Base-by-base conservation (phyloP, 2,797 vertebrate species). In the Sternotherus odoratus region DNA sequence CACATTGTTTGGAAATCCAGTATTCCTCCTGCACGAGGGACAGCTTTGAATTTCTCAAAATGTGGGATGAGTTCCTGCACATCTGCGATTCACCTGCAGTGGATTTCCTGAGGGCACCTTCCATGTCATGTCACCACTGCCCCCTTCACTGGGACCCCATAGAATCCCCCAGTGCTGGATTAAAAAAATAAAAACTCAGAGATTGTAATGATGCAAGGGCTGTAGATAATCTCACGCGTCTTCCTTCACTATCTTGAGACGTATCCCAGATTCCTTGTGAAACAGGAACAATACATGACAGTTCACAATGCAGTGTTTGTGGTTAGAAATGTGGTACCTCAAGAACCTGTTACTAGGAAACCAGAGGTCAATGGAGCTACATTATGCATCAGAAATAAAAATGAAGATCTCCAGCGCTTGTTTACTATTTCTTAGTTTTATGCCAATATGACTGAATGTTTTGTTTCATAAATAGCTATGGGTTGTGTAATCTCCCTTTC, bases 401-500 rank as follows among this genome's bases (percentile, higher is more conserved):
- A 84, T 36, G 7, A 83, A 51, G 5, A 2, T 15, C 5, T 39
- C 89, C 77, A 56, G n/a, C 79, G 9, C 11, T 79, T 83, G 26
- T 50, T 79, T 84, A 79, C 10, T 93, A 39, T 43, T 85, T 83
- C 0, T 33, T 13, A 54, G 19, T 3, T 95, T 88, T 69, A 28
- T 75, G 87, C 79, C 75, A n/a, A 7, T 90, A 43, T 75, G 89
- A 92, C 23, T 89, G 46, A 85, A 79, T 26, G 16, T 69, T 86
- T 23, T 82, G 17, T 77, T 28, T 66, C 78, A 69, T 28, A 81
- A 83, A 83, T 74, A 46, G 13, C 24, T n/a, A 26, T 24, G 69
- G 12, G 33, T 80, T 83, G 5, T 75, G 10, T 72, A 75, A 77
- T 66, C 28, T 85, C 54, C 26, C 3, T 28, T 56, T 43, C 8